A percentile compares a stretch with the other conserved stretches of the same genome.
These are phyloP conservation scores for Hycleus phaleratus DNA, from an alignment of 1,140 invertebrate species.

Conservation along the genomic window DNA sequence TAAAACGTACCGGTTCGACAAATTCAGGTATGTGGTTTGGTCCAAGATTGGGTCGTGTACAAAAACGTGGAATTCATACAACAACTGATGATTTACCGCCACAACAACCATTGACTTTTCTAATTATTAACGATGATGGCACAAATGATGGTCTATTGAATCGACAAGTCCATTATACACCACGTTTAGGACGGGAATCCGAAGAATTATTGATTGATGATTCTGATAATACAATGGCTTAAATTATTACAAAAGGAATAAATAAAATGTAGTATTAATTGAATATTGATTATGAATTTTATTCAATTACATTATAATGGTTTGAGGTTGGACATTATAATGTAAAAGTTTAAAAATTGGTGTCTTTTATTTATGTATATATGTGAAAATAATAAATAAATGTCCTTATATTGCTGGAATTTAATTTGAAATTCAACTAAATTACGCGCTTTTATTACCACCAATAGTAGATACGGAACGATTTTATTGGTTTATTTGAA, in stretches of 20 bases:
- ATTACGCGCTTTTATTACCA: no score
- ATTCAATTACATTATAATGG: slow-evolving; percentile 3
- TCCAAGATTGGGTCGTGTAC: slow-evolving; percentile 4
- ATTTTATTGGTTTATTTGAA: no score
- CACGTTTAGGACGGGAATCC: slow-evolving; percentile 8
- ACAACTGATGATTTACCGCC: not conserved
- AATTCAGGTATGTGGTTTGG: slow-evolving; percentile 12
- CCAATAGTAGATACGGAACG: no score
- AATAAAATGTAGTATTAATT: no score
- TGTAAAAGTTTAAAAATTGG: not conserved
- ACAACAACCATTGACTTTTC: slow-evolving; percentile 3
- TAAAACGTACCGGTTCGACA: not conserved
- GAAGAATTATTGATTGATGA: not conserved
- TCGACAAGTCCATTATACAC: slow-evolving; percentile 9
- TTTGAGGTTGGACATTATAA: slow-evolving; percentile 10
- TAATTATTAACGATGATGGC: slow-evolving; percentile 5
- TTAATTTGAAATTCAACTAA: no score
- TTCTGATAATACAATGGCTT: not conserved
- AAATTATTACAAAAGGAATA: no score
- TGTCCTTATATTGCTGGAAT: no score
- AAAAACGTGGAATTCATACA: not conserved
- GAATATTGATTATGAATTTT: no score
- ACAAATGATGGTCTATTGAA: not conserved
- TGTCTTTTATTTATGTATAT: no score
- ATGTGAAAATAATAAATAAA: no score